phyloP scores from a whole-genome alignment of 2,888 invertebrate genomes.

The Tachina fera region DNA sequence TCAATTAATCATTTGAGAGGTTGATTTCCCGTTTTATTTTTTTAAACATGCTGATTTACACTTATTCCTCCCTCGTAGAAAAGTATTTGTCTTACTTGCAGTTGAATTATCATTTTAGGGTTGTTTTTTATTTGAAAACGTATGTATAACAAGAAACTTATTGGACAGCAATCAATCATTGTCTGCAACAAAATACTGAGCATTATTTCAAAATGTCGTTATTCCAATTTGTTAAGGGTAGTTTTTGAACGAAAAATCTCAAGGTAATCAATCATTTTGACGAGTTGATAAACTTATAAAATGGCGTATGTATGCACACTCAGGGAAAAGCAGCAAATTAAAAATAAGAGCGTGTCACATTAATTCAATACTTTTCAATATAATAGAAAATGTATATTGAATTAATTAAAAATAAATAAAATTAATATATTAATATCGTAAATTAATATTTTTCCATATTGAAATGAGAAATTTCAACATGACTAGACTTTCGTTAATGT shows the following conservation, averaged over 20 bases:
- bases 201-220: background rate
- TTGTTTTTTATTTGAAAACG: slow-evolving; percentile 22
- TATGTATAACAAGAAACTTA: background rate
- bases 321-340: too few species aligned
- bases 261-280: slow-evolving; percentile 51
- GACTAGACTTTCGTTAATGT: too few species aligned
- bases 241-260: background rate
- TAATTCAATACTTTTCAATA: too few species aligned
- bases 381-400: too few species aligned
- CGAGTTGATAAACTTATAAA: background rate
- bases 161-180: slow-evolving; percentile 54
- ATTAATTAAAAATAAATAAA: too few species aligned
- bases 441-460: too few species aligned
- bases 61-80: slow-evolving; percentile 4
- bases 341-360: too few species aligned
- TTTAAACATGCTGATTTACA: background rate
- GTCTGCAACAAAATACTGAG: background rate
- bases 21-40: background rate
- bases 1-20: slow-evolving; percentile 39
- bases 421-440: too few species aligned
- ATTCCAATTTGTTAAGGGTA: background rate
- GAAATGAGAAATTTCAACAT: too few species aligned
- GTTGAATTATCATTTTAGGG: slow-evolving; percentile 40
- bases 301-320: too few species aligned
- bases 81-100: background rate